These are phyloP conservation scores for Alethe castanea DNA, from an alignment of 2,113 vertebrate genomes.

Conservation along the genomic window DNA sequence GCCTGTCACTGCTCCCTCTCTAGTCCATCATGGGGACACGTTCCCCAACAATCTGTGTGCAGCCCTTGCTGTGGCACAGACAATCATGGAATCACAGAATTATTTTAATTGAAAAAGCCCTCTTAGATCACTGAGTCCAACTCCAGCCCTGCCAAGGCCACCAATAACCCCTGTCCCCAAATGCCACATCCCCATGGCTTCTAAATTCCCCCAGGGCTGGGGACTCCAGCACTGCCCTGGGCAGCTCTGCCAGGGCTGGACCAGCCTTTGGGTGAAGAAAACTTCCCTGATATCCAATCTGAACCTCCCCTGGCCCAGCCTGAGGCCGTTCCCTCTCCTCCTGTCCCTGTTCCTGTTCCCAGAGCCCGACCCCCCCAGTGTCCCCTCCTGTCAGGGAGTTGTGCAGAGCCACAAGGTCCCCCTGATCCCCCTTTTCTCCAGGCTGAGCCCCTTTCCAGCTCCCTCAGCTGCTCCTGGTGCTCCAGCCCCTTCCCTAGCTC, in stretches of 20 bases:
- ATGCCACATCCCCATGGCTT: neutral
- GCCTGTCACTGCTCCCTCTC: neutral
- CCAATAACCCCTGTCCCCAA: fast-evolving
- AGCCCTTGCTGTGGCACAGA: neutral
- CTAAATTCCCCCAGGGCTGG: neutral
- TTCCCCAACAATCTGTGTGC: neutral
- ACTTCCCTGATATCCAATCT: fast-evolving
- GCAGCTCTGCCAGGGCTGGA: neutral
- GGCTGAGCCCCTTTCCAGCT: neutral
- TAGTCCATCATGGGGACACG: fast-evolving
- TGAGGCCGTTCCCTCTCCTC: fast-evolving
- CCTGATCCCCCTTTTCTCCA: neutral
- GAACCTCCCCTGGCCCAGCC: fast-evolving
- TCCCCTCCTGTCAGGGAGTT: neutral
- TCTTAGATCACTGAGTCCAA: fast-evolving
- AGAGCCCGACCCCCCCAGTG: fast-evolving
- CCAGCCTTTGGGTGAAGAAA: fast-evolving
- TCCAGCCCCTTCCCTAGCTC: neutral
- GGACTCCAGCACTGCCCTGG: neutral
- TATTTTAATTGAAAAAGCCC: neutral
- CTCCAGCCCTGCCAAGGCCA: neutral
- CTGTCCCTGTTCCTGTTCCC: neutral
- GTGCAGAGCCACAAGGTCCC: neutral
- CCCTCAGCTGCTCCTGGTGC: neutral
- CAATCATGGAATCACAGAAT: neutral